Evolutionary conservation across 2,797 vertebrate species (phyloP).

Genomic region (Champsocephalus esox): DNA sequence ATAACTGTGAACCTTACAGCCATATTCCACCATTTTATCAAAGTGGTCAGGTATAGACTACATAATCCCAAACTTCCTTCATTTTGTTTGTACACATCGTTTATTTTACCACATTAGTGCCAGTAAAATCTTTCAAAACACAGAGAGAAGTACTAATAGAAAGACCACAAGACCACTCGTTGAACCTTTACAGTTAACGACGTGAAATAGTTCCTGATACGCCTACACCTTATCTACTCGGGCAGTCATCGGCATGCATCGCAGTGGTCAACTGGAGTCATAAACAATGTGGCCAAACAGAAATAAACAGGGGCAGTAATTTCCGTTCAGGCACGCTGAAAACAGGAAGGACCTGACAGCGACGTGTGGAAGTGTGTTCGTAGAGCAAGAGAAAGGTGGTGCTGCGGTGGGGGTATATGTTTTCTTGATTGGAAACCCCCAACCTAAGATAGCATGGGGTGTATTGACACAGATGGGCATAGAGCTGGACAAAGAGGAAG

Average conservation of each 20-base stretch:
- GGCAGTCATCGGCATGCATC: not conserved
- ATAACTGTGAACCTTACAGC: not conserved
- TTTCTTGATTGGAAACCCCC: conserved; percentile 74
- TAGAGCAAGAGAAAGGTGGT: conserved; percentile 37
- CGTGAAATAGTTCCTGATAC: conserved; percentile 53
- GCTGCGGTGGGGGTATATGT: not conserved
- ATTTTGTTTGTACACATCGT: not conserved
- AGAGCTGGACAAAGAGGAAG: conserved; percentile 10
- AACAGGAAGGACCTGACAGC: conserved; percentile 74
- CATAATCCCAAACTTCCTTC: not conserved
- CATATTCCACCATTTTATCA: not conserved
- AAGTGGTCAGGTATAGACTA: not conserved
- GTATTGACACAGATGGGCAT: not conserved
- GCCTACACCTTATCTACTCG: not conserved
- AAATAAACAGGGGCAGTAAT: conserved; percentile 47
- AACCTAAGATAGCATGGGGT: conserved; percentile 3
- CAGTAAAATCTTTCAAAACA: not conserved
- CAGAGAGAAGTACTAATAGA: not conserved
- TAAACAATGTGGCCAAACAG: conserved; percentile 44
- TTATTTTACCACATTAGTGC: not conserved
- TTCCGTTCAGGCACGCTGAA: conserved; percentile 59
- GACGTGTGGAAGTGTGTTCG: conserved; percentile 59
- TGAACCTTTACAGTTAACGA: conserved; percentile 11
- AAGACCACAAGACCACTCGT: not conserved
- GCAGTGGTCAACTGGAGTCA: conserved; percentile 16